These are phyloP conservation scores for Bombus breviceps DNA, from an alignment of 1,140 invertebrate species.

Conservation along the genomic window DNA sequence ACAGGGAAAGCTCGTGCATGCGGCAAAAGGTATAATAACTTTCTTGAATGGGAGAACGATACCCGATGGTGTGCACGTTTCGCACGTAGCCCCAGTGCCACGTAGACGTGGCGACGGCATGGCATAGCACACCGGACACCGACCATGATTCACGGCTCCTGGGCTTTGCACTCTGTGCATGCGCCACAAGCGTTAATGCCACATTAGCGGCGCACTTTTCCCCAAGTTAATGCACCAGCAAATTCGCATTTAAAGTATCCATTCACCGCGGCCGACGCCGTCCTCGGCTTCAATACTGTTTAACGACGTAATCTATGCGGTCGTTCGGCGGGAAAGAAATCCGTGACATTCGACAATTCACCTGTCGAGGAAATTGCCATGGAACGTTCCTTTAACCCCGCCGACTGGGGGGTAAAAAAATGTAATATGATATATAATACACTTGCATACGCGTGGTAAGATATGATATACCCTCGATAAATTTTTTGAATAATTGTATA, in stretches of 20 bases:
- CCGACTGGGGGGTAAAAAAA: accelerated
- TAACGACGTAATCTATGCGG: slow-evolving; percentile 52
- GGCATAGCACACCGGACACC: neutral
- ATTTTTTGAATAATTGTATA: no score
- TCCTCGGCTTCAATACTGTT: slow-evolving; percentile 36
- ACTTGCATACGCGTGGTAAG: no score
- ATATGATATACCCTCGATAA: no score
- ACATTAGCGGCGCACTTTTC: slow-evolving; percentile 60
- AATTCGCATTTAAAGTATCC: slow-evolving; percentile 69
- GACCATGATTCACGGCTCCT: slow-evolving; percentile 57
- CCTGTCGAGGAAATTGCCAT: neutral
- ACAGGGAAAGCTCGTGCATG: neutral
- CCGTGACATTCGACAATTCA: slow-evolving; percentile 21
- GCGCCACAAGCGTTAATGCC: slow-evolving; percentile 59
- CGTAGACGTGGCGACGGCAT: slow-evolving; percentile 30
- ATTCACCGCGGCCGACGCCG: slow-evolving; percentile 39
- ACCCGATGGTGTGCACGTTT: slow-evolving; percentile 11
- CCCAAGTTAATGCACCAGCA: slow-evolving; percentile 66
- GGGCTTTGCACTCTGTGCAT: slow-evolving; percentile 54
- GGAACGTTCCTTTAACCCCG: neutral
- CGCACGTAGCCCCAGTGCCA: slow-evolving; percentile 21
- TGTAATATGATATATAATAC: no score
- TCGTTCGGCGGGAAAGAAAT: slow-evolving; percentile 17
- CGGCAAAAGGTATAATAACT: slow-evolving; percentile 13
- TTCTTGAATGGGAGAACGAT: neutral